Base-by-base conservation (phyloP, 2,888 invertebrate genomes). In the Chrysodeixis includens region DNA sequence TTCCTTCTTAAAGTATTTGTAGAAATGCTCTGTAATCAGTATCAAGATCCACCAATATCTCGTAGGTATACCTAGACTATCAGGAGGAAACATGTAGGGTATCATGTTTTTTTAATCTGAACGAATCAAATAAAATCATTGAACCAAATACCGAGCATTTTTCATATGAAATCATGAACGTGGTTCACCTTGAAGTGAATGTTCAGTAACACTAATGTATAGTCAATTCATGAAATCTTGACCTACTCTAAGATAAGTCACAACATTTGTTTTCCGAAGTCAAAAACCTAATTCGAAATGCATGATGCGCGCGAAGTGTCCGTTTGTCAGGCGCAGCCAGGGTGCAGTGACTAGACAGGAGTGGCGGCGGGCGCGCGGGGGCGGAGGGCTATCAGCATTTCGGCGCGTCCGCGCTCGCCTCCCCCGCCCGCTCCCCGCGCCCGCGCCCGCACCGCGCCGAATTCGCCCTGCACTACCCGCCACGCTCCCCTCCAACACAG, bases 301-400 rank as follows among this genome's bases (percentile, higher is more conserved):
- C 77, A 71, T 67, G 76, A 66, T 72, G 71, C 79, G 83, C 76
- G 81, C 78, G 67, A 66, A 66, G 74, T 78, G 70, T 75, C 71
- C 49, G 59, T 62, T 58, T 78, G 78, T 82, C 78, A 81, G 74
- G 76, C 71, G 69, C 74, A 68, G 77, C 77, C 87, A 80, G 86
- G 87, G 88, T 87, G 89, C 75, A 52, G 69, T 59, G 73, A 79
- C 74, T 79, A 80, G 74, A 79, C 82, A 82, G 80, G 81, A 79
- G 83, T 77, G 81, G 56, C 73, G 56, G 71, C 59, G 79, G 77
- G 74, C 73, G 86, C 70, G 82, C 76, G 83, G 86, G 69, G 84
- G 86, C 79, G 88, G 89, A 84, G 88, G 88, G 84, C 90, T 93
- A 93, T 93, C 94, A 92, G 91, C 91, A 93, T 94, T 94, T 95